These are phyloP conservation scores for Isotomurus palustris DNA, from an alignment of 2,888 invertebrate species.

Conservation along the genomic window DNA sequence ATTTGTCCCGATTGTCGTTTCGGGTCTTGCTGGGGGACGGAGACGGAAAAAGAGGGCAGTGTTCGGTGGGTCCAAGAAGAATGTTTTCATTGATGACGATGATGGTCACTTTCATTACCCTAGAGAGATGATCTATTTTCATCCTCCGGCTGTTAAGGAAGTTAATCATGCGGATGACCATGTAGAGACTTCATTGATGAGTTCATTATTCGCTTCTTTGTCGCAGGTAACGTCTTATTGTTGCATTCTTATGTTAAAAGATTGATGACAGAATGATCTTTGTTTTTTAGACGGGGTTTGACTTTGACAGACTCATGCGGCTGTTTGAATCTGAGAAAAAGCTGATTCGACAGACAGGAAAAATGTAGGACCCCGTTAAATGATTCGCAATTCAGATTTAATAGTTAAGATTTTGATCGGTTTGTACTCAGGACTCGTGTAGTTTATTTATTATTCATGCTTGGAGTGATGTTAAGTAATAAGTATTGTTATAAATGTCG, in stretches of 20 bases:
- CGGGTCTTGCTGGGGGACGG: slow-evolving; percentile 17
- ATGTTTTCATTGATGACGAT: too few species aligned
- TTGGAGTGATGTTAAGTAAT: not conserved
- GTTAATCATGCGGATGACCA: not conserved
- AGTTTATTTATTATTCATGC: not conserved
- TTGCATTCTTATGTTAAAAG: too few species aligned
- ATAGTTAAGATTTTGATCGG: not conserved
- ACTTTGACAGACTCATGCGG: not conserved
- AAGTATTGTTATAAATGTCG: not conserved
- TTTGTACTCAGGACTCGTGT: not conserved
- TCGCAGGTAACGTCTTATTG: too few species aligned
- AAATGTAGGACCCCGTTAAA: not conserved
- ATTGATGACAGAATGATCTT: too few species aligned
- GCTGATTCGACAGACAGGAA: not conserved
- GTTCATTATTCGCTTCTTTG: too few species aligned
- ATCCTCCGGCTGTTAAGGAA: too few species aligned
- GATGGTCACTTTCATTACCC: too few species aligned
- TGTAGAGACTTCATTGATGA: too few species aligned
- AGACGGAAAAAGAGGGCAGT: slow-evolving; percentile 4
- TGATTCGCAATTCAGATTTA: not conserved
- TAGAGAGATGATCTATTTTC: too few species aligned
- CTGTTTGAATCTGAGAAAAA: not conserved
- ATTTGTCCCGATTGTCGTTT: slow-evolving; percentile 19
- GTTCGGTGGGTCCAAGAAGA: too few species aligned
- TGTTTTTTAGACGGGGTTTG: not conserved